phyloP scores from a whole-genome alignment of 2,113 vertebrate genomes.

The Rhabdornis inornatus region DNA sequence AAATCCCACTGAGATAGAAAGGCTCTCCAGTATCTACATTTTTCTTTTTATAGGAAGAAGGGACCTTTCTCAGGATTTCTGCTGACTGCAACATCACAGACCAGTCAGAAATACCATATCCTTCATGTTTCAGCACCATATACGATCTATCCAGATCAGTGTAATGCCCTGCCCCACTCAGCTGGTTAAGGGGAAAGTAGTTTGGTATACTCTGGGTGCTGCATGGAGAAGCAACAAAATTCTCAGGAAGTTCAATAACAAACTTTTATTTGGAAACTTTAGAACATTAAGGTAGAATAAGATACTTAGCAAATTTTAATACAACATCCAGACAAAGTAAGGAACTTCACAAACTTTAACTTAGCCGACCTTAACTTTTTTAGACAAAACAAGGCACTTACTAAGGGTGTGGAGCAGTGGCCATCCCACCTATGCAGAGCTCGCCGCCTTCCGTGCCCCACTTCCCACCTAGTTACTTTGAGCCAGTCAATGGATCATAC shows the following conservation, averaged over 20 bases:
- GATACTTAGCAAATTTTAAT: not conserved
- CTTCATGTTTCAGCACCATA: not conserved
- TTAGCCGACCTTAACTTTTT: too few relatives aligned
- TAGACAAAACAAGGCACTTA: not conserved
- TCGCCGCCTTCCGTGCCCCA: rapidly evolving
- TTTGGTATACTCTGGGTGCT: rapidly evolving
- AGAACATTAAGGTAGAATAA: not conserved
- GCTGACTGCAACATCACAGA: not conserved
- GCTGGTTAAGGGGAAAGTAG: not conserved
- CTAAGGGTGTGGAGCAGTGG: not conserved
- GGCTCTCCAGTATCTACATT: not conserved
- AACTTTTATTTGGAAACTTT: not conserved
- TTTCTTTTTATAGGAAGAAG: not conserved
- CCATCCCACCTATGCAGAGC: not conserved
- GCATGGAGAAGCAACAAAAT: not conserved
- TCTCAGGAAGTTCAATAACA: not conserved
- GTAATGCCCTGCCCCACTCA: not conserved
- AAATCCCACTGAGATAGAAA: not conserved
- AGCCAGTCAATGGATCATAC: not conserved
- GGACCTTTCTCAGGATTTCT: not conserved
- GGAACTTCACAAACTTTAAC: not conserved
- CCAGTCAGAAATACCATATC: not conserved
- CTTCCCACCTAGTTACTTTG: not conserved
- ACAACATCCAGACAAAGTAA: not conserved
- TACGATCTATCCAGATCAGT: not conserved